Evolutionary conservation across 2,113 vertebrate genomes (phyloP).

Genomic region (Eidolon helvum): DNA sequence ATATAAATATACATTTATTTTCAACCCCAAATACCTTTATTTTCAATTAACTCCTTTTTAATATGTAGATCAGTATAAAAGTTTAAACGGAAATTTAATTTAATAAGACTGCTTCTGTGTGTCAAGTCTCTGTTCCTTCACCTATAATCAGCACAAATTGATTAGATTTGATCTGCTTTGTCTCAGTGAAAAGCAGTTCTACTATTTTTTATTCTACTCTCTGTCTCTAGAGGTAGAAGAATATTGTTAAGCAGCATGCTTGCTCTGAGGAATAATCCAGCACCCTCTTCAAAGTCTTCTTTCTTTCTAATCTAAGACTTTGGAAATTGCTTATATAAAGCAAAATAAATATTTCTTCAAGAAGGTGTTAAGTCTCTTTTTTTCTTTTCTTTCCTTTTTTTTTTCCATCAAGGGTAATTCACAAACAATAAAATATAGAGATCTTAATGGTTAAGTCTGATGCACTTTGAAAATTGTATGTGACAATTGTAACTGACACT

Average conservation of each 20-base stretch:
- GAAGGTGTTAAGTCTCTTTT: not conserved
- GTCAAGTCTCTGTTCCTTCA: not conserved
- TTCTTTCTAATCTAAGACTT: slow-evolving; percentile 27
- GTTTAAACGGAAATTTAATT: slow-evolving; percentile 24
- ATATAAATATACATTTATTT: no score
- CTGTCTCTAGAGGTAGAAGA: not conserved
- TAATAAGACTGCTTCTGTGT: not conserved
- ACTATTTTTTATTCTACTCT: not conserved
- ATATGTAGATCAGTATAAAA: not conserved
- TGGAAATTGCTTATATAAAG: not conserved
- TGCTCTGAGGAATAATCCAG: slow-evolving; percentile 5
- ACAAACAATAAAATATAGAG: not conserved
- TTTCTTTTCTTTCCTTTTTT: not conserved
- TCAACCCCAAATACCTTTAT: not conserved
- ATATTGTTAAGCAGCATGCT: not conserved
- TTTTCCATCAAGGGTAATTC: not conserved
- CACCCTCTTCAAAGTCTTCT: no score
- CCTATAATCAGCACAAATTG: not conserved
- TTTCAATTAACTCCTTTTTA: slow-evolving; percentile 44
- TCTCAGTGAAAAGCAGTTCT: slow-evolving; percentile 24
- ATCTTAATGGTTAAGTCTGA: not conserved
- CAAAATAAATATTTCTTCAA: not conserved
- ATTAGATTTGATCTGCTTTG: slow-evolving; percentile 25
- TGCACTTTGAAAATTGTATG: not conserved
- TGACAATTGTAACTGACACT: not conserved